Conservation (phyloP, 2,888 invertebrate species). For the Polydrusus pterygomalis region DNA sequence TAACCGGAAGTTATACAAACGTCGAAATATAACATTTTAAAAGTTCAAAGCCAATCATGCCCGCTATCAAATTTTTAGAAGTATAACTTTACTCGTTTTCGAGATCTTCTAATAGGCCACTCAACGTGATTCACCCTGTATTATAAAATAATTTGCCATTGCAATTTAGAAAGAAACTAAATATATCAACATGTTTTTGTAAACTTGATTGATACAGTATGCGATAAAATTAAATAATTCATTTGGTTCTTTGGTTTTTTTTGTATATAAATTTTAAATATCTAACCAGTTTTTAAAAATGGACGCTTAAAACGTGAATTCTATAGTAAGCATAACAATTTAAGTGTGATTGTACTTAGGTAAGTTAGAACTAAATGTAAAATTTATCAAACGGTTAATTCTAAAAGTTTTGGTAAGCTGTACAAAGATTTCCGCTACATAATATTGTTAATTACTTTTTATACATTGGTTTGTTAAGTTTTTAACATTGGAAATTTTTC, state of each 20-base stretch:
- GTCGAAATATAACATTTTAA: too few relatives aligned
- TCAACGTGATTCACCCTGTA: too few relatives aligned
- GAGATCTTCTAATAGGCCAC: too few relatives aligned
- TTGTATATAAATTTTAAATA: conserved; percentile 60
- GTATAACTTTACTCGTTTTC: too few relatives aligned
- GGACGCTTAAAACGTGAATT: conserved; percentile 56
- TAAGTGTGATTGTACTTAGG: conserved; percentile 69
- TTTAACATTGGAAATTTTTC: conserved; percentile 15
- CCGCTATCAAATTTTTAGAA: too few relatives aligned
- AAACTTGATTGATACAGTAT: conserved; percentile 26
- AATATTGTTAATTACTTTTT: conserved; percentile 59
- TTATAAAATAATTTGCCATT: conserved; percentile 29
- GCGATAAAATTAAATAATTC: conserved; percentile 15
- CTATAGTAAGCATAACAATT: conserved; percentile 66
- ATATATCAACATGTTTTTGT: conserved; percentile 35
- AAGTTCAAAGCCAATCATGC: too few relatives aligned
- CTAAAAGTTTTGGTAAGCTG: conserved; percentile 60
- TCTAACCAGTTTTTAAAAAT: conserved; percentile 50
- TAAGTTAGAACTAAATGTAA: conserved; percentile 68
- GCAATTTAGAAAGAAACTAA: conserved; percentile 24
- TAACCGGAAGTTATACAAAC: too few relatives aligned
- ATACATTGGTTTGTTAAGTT: conserved; percentile 32
- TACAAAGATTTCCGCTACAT: conserved; percentile 68
- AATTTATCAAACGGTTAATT: conserved; percentile 67
- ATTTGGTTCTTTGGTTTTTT: conserved; percentile 46